Evolutionary conservation across 2,113 vertebrate genomes (phyloP), one percentile per base, ranked within the genome.

Genomic region (Apus apus): DNA sequence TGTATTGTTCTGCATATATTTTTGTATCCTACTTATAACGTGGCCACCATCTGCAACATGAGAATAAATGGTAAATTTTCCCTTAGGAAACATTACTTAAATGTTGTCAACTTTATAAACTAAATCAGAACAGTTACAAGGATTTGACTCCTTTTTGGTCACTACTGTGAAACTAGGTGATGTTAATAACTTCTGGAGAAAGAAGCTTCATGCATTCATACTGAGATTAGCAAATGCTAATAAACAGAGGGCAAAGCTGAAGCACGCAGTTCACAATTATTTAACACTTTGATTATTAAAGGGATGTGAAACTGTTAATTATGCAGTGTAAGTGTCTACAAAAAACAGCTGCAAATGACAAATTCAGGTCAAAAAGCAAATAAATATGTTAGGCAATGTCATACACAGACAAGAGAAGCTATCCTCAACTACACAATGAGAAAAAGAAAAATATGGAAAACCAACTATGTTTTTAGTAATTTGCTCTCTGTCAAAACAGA

Each of bases 351-450:
- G 61, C 58, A 94, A 91, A 76, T 77, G 29, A 76, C 68, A 93
- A 95, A 86, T 74, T 81, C 38, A 84, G 72, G 61, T 91, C 54
- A 93, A 71, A 93, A 97, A 96, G 25, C n/a, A 94, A 87, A 79
- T 53, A 78, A 79, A 53, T 83, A 80, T n/a, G n/a, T 91, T 38
- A 68, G 29, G 51, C 54, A 89, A 77, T 80, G 15, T 2, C 23
- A 36, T 17, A 13, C 25, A 65, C 27, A 85, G 34, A 92, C 40
- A 93, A 70, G 65, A 71, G 34, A 72, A 85, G 13, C 5, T 85
- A 30, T 57, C 6, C 36, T 81, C 32, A 27, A 83, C 6, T 46
- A 32, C 15, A 65, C 2, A 15, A 8, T 60, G 15, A 85, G 68
- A 57, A 53, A 71, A 83, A 85, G 8, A 67, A 21, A 80, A 75